A percentile compares a stretch with the other conserved stretches of the same genome.
These are phyloP conservation scores for Acarapis woodi DNA, from an alignment of 1,140 invertebrate species.

Conservation along the genomic window DNA sequence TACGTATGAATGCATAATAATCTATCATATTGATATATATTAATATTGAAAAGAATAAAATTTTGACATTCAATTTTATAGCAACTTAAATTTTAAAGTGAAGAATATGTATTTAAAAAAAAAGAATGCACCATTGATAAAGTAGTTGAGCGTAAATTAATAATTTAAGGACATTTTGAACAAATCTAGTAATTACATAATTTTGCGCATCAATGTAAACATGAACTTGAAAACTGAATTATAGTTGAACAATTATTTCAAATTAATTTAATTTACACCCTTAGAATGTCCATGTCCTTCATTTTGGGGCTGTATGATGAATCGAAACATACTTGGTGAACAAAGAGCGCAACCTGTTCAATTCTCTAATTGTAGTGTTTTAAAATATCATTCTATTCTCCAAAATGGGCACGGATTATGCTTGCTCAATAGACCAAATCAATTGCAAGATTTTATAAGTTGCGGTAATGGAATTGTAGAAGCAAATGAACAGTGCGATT, in stretches of 20 bases:
- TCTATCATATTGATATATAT: too few species aligned
- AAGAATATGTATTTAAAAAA: too few species aligned
- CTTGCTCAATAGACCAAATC: conserved; percentile 64
- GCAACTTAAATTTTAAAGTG: too few species aligned
- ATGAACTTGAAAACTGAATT: background rate
- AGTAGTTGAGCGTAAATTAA: too few species aligned
- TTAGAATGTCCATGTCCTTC: conserved; percentile 50
- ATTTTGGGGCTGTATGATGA: conserved; percentile 88
- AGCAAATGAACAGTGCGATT: conserved; percentile 64
- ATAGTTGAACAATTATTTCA: background rate
- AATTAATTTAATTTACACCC: background rate
- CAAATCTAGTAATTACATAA: too few species aligned
- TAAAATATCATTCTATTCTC: conserved; percentile 50
- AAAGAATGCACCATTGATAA: too few species aligned
- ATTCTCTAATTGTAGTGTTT: conserved; percentile 59
- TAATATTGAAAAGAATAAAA: too few species aligned
- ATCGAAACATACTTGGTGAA: conserved; percentile 46
- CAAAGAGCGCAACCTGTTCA: conserved; percentile 77
- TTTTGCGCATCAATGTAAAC: background rate
- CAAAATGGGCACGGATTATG: conserved; percentile 47
- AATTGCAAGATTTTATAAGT: conserved; percentile 27
- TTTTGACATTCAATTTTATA: too few species aligned
- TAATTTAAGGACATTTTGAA: too few species aligned
- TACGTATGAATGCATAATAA: too few species aligned
- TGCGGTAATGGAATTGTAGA: conserved; percentile 85